A percentile compares a stretch with the other conserved stretches of the same genome.
Conservation (phyloP, 2,113 vertebrate genomes). For the Speoplatyrhinus poulsoni region DNA sequence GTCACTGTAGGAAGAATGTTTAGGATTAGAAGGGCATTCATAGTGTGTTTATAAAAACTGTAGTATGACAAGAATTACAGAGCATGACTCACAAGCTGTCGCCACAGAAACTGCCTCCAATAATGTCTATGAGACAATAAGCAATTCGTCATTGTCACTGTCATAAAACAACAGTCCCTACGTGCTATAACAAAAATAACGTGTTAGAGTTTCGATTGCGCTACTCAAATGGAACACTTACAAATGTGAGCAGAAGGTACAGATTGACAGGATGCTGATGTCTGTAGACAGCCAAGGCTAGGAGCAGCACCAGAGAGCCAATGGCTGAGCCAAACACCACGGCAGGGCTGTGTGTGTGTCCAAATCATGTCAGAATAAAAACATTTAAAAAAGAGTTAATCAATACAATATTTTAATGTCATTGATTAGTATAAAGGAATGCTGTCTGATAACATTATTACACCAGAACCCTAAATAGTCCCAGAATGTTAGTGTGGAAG, state of each 20-base stretch:
- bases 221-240: constrained; percentile 71
- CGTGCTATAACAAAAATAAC: neutral
- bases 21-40: neutral
- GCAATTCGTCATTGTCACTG: neutral
- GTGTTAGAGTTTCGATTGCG: neutral
- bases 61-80: neutral
- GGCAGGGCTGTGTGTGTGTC: constrained; percentile 78
- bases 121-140: constrained; percentile 78
- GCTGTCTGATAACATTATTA: neutral
- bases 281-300: constrained; percentile 86
- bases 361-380: constrained; percentile 1
- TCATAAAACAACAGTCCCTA: neutral
- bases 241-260: constrained; percentile 91
- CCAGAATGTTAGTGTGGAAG: neutral
- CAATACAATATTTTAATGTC: neutral
- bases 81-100: constrained; percentile 78
- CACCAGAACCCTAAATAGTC: neutral
- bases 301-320: constrained; percentile 83
- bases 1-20: constrained; percentile 78
- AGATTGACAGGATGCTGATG: constrained; percentile 91
- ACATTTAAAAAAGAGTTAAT: no score
- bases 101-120: constrained; percentile 89
- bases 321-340: constrained; percentile 83
- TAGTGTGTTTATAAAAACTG: neutral
- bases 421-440: neutral